A percentile compares a stretch with the other conserved stretches of the same genome.
Evolutionary conservation across 1,140 invertebrate species (phyloP).

Genomic region (Orussus abietinus): DNA sequence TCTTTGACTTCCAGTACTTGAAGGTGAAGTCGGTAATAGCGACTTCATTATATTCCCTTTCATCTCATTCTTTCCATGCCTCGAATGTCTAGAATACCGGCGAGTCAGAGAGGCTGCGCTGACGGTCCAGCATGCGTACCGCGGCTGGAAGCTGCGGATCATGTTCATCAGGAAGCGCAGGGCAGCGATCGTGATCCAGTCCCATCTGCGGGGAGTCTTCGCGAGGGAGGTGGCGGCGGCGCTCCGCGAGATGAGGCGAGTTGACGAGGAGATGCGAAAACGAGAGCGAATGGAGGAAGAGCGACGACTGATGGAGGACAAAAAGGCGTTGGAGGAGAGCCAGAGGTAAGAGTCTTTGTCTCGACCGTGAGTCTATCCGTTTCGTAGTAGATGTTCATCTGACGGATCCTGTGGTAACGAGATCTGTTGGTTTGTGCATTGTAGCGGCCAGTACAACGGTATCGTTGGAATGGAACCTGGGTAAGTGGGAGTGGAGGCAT

Average conservation of each 20-base stretch:
- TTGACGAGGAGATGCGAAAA: conserved; percentile 86
- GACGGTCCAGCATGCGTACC: conserved; percentile 81
- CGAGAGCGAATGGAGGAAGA: conserved; percentile 72
- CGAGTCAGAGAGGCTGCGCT: conserved; percentile 68
- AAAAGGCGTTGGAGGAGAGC: conserved; percentile 50
- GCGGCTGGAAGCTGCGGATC: conserved; percentile 80
- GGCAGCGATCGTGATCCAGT: conserved; percentile 86
- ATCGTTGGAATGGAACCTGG: conserved; percentile 55
- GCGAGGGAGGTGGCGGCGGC: conserved; percentile 82
- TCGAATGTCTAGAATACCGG: conserved; percentile 62
- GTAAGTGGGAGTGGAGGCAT: conserved; percentile 42
- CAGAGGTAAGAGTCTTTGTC: conserved; percentile 50
- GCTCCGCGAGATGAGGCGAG: conserved; percentile 81
- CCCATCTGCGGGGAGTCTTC: conserved; percentile 84
- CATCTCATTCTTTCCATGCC: too few relatives aligned
- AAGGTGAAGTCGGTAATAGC: conserved; percentile 9
- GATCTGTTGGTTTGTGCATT: conserved; percentile 34
- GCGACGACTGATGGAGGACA: conserved; percentile 55
- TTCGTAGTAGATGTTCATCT: neutral
- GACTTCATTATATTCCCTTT: conserved; percentile 9
- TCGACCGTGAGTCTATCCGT: too few relatives aligned
- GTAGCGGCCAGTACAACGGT: conserved; percentile 54
- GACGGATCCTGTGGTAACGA: neutral
- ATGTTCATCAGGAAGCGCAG: conserved; percentile 77
- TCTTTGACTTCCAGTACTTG: neutral